Evolutionary conservation across 2,888 invertebrate genomes (phyloP), one percentile per base, ranked within the genome.

Genomic region (Onchidella celtica): DNA sequence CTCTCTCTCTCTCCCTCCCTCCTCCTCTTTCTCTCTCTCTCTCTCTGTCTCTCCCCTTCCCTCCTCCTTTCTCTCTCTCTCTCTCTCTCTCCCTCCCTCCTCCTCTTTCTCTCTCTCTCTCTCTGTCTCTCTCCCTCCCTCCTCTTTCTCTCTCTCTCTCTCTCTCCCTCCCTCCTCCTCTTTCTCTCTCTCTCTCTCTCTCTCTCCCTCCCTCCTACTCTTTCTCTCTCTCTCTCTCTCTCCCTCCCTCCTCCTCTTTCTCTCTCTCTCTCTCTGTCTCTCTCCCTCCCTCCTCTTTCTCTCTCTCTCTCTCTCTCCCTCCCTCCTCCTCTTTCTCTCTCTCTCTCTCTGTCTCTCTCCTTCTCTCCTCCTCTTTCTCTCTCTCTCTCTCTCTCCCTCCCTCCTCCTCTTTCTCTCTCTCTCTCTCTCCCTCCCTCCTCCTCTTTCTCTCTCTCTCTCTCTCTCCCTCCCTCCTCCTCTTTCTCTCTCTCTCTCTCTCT

Each of bases 201-300:
- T 68, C 68, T 68, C 17, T 36, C 27, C 38, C 38, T 36, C 11
- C 9, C 32, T n/a, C n/a, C 59, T 32, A 9, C 29, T 73, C 34
- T 57, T 57, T 34, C n/a, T 73, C 34, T 57, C 29, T 14, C 17
- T 73, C 73, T 55, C 29, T 59, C n/a, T 73, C 32, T 73, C 32
- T 29, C 32, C 32, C 73, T 57, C 29, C 36, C 1, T 70, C 70
- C 29, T 57, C 59, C 11, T 55, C 59, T 73, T 57, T 34, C 59
- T 57, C 59, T 27, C n/a, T 21, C 59, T 27, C 57, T 57, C 59
- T 57, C 74, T 59, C 79, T 80, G 47, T 66, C 79, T 59, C 32
- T 59, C 36, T 68, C 74, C 32, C 61, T 79, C 47, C 2, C 61
- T 32, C 47, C 47, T 72, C 61, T 61, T 59, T 29, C 66, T 69